Percentiles rank a stretch among this genome's conserved stretches.
phyloP scores from a whole-genome alignment of 2,113 vertebrate genomes.

The Brevimyrus niger region DNA sequence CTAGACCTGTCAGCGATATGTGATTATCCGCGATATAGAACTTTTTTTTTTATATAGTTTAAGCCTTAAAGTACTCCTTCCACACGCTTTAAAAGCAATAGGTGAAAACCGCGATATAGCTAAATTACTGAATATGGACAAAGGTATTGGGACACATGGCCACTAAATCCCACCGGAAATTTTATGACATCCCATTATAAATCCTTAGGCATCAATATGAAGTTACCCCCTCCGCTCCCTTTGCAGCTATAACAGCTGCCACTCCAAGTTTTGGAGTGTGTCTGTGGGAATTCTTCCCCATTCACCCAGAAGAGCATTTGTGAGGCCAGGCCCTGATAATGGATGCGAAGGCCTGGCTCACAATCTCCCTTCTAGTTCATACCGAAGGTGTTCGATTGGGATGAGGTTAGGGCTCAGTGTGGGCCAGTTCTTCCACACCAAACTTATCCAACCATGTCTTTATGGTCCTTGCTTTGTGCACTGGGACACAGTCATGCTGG shows the following conservation, averaged over 20 bases:
- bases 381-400: background rate
- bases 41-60: too few species aligned
- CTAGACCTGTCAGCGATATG: too few species aligned
- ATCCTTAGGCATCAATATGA: too few species aligned
- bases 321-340: background rate
- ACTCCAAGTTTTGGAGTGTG: background rate
- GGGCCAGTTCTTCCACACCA: background rate
- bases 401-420: background rate
- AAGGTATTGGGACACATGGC: background rate
- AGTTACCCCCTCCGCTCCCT: background rate
- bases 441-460: background rate
- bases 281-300: background rate
- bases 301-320: background rate
- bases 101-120: too few species aligned
- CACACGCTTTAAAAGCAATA: too few species aligned
- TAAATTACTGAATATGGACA: background rate
- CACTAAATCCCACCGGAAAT: background rate
- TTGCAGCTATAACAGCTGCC: background rate
- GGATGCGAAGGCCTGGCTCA: background rate
- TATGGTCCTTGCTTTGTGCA: background rate
- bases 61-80: too few species aligned
- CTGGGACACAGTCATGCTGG: background rate
- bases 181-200: background rate
- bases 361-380: background rate
- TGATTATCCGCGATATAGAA: too few species aligned